Percentiles rank a stretch among this genome's conserved stretches.
Conservation (phyloP, 2,888 invertebrate species). For the Calliopum simillimum region DNA sequence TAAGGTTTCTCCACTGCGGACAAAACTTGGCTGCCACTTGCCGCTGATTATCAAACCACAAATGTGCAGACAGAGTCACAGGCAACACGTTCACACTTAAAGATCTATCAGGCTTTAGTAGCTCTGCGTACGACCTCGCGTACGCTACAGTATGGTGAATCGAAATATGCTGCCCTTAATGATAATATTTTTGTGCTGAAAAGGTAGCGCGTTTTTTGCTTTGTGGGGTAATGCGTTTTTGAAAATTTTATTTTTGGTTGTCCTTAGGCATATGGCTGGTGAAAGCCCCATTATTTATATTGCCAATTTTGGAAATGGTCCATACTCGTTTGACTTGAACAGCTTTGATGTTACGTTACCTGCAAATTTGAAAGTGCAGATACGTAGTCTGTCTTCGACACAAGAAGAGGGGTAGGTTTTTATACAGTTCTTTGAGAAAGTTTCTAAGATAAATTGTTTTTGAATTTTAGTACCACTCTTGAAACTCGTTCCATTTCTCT, state of each 20-base stretch:
- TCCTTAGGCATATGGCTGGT: conserved; percentile 43
- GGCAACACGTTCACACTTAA: conserved; percentile 70
- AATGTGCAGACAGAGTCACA: conserved; percentile 71
- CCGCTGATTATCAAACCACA: conserved; percentile 71
- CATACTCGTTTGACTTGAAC: conserved; percentile 47
- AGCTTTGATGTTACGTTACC: conserved; percentile 45
- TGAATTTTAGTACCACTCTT: not conserved
- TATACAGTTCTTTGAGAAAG: not conserved
- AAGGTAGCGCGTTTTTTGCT: conserved; percentile 53
- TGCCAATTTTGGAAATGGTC: conserved; percentile 53
- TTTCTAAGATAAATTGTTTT: not conserved
- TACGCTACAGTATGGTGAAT: conserved; percentile 53
- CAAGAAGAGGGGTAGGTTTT: conserved; percentile 35
- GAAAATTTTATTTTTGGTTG: not conserved
- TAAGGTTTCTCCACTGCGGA: conserved; percentile 62
- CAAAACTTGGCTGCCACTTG: conserved; percentile 65
- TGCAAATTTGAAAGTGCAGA: conserved; percentile 37
- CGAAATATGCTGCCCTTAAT: conserved; percentile 55
- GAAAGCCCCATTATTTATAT: conserved; percentile 49
- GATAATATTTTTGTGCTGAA: conserved; percentile 56
- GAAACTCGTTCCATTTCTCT: conserved; percentile 25
- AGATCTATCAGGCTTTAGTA: conserved; percentile 71
- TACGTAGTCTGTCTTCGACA: conserved; percentile 43
- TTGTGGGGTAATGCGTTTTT: not conserved
- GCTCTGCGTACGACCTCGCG: conserved; percentile 60